Conservation (phyloP, 1,140 invertebrate genomes). For the Neotoxoptera formosana region DNA sequence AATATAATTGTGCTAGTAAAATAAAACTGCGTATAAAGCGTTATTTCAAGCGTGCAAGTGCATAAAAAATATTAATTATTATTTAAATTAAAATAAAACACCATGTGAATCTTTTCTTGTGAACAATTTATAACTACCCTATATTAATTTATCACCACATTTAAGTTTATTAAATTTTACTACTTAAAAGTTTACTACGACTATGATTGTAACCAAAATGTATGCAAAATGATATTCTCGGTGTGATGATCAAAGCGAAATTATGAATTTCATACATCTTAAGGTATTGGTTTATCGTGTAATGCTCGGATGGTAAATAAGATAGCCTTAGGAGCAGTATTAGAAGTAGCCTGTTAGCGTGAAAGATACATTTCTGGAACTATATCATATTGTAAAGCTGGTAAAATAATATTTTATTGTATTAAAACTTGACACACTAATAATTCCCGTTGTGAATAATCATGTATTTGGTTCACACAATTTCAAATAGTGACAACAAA, state of each 20-base stretch:
- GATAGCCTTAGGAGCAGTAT: background rate
- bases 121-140: background rate
- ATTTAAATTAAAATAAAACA: background rate
- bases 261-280: background rate
- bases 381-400: background rate
- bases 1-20: too few relatives aligned
- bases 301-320: background rate
- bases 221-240: background rate
- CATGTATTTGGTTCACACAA: background rate
- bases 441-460: background rate
- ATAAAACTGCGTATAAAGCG: background rate
- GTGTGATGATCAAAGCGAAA: conserved; percentile 8
- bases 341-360: background rate
- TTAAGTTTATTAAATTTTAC: background rate
- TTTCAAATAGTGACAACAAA: background rate
- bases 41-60: background rate
- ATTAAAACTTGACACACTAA: background rate
- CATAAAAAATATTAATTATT: background rate
- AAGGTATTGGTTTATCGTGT: conserved; percentile 12
- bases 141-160: background rate
- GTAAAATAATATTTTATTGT: background rate
- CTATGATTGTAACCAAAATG: background rate
- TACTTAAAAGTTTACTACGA: background rate
- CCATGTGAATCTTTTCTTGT: background rate
- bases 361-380: background rate